A percentile compares a stretch with the other conserved stretches of the same genome.
Conservation (phyloP, 2,113 vertebrate species). For the Uria lomvia region DNA sequence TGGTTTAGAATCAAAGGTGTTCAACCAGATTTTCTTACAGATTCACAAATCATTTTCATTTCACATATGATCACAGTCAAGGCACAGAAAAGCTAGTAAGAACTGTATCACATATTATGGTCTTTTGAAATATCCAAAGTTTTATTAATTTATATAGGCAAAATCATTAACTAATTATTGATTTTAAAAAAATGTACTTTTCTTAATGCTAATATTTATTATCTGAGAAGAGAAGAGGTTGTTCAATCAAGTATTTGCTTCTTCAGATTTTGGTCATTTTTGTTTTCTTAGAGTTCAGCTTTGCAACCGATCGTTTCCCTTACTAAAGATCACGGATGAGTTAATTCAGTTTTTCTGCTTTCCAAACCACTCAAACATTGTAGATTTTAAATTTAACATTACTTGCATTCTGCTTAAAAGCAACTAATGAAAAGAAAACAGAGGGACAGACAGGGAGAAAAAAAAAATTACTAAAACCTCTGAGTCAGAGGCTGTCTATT, state of each 20-base stretch:
- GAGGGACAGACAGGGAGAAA: neutral
- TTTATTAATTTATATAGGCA: neutral
- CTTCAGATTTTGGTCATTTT: neutral
- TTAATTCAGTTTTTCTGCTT: neutral
- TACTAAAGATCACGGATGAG: neutral
- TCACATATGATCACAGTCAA: neutral
- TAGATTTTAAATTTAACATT: neutral
- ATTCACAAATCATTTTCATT: neutral
- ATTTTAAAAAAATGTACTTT: neutral
- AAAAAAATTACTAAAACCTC: neutral
- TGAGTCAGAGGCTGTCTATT: conserved; percentile 42
- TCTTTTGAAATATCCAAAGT: neutral
- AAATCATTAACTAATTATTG: neutral
- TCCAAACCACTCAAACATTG: neutral
- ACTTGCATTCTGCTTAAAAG: neutral
- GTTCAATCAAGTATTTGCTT: neutral
- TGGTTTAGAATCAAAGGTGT: neutral
- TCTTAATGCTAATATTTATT: neutral
- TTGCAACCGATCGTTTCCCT: neutral
- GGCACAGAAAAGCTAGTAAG: neutral
- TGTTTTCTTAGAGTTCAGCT: neutral
- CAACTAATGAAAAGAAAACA: neutral
- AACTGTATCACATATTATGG: neutral
- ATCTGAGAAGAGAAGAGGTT: neutral
- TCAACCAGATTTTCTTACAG: neutral